Evolutionary conservation across 1,140 invertebrate genomes (phyloP).

Genomic region (Trypoxylus dichotomus): DNA sequence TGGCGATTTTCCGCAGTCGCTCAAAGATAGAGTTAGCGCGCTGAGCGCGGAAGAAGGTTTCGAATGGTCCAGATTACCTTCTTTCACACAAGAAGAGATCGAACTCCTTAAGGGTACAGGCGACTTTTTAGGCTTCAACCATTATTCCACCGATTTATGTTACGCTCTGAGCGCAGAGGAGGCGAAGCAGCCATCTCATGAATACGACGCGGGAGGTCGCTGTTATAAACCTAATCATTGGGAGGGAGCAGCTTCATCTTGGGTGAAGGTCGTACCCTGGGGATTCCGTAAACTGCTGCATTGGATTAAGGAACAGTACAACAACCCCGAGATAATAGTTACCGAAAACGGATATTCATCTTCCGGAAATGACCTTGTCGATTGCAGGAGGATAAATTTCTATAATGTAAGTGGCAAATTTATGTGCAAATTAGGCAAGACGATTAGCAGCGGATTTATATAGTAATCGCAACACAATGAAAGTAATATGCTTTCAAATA

Average conservation of each 20-base stretch:
- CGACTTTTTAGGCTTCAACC: constrained; percentile 57
- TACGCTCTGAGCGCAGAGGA: background rate
- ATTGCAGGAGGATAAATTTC: constrained; percentile 56
- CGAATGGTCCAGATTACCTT: constrained; percentile 60
- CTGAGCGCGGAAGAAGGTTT: constrained; percentile 57
- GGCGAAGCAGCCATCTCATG: background rate
- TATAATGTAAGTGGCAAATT: constrained; percentile 46
- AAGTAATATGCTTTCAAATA: too few species aligned
- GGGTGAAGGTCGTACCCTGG: constrained; percentile 49
- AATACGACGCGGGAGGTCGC: background rate
- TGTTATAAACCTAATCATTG: background rate
- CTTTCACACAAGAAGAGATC: constrained; percentile 59
- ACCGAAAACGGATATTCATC: constrained; percentile 63
- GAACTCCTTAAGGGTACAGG: constrained; percentile 53
- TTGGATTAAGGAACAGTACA: constrained; percentile 60
- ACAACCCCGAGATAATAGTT: constrained; percentile 57
- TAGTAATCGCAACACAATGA: too few species aligned
- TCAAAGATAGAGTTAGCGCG: constrained; percentile 60
- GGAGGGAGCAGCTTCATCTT: background rate
- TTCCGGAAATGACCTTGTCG: constrained; percentile 51
- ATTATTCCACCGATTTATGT: constrained; percentile 56
- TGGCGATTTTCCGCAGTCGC: constrained; percentile 64
- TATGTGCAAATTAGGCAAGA: too few species aligned
- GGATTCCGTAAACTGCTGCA: constrained; percentile 58
- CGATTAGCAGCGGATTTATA: too few species aligned